Conservation (phyloP, 2,797 vertebrate species). For the Danio kyathit region DNA sequence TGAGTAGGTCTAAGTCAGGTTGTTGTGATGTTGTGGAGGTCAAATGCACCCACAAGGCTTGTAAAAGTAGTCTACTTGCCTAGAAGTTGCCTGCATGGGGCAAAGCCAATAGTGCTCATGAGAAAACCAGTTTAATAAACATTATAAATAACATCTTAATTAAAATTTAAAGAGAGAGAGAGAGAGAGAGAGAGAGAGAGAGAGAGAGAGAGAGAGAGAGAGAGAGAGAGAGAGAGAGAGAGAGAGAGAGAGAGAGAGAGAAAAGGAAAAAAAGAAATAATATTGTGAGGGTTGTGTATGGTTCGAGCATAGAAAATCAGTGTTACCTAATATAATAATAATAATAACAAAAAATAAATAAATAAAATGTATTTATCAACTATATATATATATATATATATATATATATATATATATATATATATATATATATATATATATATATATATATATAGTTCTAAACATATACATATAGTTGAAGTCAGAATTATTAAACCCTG, state of each 20-base stretch:
- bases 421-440: no score
- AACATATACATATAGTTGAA: no score
- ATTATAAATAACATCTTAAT: not conserved
- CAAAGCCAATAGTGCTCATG: not conserved
- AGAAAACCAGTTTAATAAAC: not conserved
- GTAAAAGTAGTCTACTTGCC: not conserved
- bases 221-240: not conserved
- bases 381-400: no score
- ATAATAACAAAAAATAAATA: no score
- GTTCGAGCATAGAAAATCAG: not conserved
- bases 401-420: no score
- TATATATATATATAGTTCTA: no score
- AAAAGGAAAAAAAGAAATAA: not conserved
- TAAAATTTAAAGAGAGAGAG: not conserved
- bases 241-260: not conserved
- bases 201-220: not conserved
- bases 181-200: not conserved
- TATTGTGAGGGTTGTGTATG: not conserved
- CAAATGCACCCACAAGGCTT: not conserved
- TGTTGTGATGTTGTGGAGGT: not conserved
- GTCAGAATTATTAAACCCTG: no score
- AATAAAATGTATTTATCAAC: no score
- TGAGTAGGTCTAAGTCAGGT: conserved; percentile 38
- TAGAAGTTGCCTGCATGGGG: not conserved
- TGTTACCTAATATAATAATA: not conserved